Percentiles rank a stretch among this genome's conserved stretches.
Conservation (phyloP, 2,888 invertebrate species). For the Dicycla oo region DNA sequence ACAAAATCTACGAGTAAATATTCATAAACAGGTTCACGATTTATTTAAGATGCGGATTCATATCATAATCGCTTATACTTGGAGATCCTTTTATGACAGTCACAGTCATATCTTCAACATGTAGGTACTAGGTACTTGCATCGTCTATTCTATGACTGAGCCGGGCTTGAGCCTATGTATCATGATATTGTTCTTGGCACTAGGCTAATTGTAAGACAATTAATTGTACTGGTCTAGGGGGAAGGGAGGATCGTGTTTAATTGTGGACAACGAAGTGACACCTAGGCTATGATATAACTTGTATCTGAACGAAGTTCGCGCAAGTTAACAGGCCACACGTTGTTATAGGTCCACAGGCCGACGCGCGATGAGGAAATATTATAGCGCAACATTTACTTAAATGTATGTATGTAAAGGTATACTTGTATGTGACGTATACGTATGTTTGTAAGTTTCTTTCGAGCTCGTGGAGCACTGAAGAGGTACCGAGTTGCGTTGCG, state of each 20-base stretch:
- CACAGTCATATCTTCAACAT: not conserved
- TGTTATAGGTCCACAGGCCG: slow-evolving; percentile 42
- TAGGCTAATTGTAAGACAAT: not conserved
- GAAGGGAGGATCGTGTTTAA: slow-evolving; percentile 9
- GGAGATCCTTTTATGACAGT: slow-evolving; percentile 19
- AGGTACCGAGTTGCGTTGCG: slow-evolving; percentile 67
- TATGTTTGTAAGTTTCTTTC: slow-evolving; percentile 59
- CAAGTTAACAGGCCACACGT: slow-evolving; percentile 30
- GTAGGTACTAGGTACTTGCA: too few species aligned
- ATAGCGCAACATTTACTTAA: slow-evolving; percentile 44
- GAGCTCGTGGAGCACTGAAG: slow-evolving; percentile 64
- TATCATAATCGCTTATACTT: slow-evolving; percentile 2
- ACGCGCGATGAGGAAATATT: slow-evolving; percentile 54
- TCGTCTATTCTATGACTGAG: slow-evolving; percentile 1
- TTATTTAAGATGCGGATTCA: slow-evolving; percentile 17
- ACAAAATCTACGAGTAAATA: slow-evolving; percentile 16
- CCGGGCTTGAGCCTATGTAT: not conserved
- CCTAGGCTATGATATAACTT: slow-evolving; percentile 30
- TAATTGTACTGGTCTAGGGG: slow-evolving; percentile 1
- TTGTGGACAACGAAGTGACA: slow-evolving; percentile 13
- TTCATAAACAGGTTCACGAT: slow-evolving; percentile 18
- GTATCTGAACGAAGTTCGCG: slow-evolving; percentile 42
- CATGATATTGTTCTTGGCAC: not conserved
- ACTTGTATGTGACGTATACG: slow-evolving; percentile 19
- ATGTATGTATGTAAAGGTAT: slow-evolving; percentile 14